Percentiles rank a stretch among this genome's conserved stretches.
Conservation (phyloP, 1,140 invertebrate genomes). For the Capitella teleta region DNA sequence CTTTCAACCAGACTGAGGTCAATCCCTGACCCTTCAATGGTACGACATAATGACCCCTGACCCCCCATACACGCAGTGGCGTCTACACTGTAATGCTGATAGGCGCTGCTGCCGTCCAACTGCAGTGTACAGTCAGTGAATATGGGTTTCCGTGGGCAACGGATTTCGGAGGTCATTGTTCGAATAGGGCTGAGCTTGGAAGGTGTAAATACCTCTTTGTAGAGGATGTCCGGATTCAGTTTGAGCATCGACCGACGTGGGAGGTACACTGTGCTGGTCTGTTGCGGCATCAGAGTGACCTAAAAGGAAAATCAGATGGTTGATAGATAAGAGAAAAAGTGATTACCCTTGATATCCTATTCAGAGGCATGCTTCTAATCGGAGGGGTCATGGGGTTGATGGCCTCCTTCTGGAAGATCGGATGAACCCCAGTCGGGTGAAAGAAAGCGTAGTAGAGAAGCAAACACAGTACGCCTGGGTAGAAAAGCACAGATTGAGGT, state of each 20-base stretch:
- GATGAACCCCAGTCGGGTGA: too few species aligned
- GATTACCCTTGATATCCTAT: neutral
- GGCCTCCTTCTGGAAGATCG: too few species aligned
- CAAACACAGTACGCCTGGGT: too few species aligned
- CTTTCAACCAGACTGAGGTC: conserved; percentile 26
- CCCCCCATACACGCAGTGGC: neutral
- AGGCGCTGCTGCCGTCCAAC: neutral
- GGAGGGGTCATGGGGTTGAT: too few species aligned
- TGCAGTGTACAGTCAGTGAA: neutral
- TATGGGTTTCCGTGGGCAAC: neutral
- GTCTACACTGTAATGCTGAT: conserved; percentile 3
- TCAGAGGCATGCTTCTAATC: too few species aligned
- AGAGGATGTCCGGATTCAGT: neutral
- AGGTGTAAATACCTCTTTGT: neutral
- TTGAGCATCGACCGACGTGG: neutral
- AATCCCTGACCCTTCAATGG: conserved; percentile 58
- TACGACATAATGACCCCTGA: neutral
- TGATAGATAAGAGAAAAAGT: conserved; percentile 7
- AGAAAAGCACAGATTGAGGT: too few species aligned
- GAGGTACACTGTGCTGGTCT: neutral
- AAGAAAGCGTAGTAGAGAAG: too few species aligned
- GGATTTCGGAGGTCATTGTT: neutral
- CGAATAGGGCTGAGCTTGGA: conserved; percentile 1
- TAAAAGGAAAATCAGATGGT: conserved; percentile 17
- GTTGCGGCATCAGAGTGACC: neutral